These are phyloP conservation scores for Anguilla obscura DNA, from an alignment of 2,797 vertebrate species.

Conservation along the genomic window DNA sequence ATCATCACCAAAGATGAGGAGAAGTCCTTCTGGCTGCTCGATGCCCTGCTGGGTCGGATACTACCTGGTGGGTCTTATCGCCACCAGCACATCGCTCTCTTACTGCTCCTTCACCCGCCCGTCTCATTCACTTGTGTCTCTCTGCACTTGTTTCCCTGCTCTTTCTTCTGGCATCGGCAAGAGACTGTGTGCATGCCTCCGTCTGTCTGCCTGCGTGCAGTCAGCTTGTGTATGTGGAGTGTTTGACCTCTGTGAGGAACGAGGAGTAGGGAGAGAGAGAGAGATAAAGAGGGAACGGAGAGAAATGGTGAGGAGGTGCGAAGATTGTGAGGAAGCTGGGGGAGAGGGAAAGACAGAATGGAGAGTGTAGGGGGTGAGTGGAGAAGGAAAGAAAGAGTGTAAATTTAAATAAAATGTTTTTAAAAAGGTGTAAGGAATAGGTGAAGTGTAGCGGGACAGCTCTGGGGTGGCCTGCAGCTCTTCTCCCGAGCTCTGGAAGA, in stretches of 20 bases:
- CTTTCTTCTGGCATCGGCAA: background rate
- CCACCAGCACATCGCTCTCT: background rate
- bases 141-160: background rate
- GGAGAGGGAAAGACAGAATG: background rate
- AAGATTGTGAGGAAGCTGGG: background rate
- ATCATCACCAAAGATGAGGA: slow-evolving; percentile 93
- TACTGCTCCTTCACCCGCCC: background rate
- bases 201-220: background rate
- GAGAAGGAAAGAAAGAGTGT: background rate
- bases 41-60: slow-evolving; percentile 87
- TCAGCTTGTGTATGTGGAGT: background rate
- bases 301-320: background rate
- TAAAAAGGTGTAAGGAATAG: too few species aligned
- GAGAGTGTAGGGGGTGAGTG: background rate
- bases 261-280: background rate
- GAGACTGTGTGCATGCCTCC: background rate
- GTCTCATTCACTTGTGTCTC: background rate
- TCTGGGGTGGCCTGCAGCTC: background rate
- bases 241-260: background rate
- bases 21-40: slow-evolving; percentile 92
- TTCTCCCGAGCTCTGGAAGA: background rate
- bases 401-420: too few species aligned
- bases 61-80: slow-evolving; percentile 79
- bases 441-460: background rate
- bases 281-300: background rate